phyloP scores from a whole-genome alignment of 1,140 invertebrate species.

The Heterodera carotae region DNA sequence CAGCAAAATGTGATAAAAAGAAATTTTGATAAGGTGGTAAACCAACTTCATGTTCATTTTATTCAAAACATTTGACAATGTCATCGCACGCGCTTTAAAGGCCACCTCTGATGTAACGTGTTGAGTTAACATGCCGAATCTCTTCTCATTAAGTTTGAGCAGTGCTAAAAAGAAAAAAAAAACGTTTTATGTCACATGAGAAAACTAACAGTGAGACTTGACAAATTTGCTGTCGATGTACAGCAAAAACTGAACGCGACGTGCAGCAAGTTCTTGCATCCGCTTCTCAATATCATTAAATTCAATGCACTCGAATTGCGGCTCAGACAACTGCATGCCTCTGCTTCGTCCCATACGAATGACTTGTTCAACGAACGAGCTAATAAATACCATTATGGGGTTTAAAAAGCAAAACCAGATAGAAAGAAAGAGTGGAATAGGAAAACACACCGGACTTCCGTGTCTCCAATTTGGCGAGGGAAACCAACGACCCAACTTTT shows the following conservation, averaged over 20 bases:
- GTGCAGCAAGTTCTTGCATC: constrained; percentile 18
- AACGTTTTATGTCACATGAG: not conserved
- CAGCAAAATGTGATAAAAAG: not conserved
- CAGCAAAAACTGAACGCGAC: constrained; percentile 20
- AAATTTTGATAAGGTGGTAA: not conserved
- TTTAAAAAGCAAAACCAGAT: not conserved
- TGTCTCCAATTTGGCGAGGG: not conserved
- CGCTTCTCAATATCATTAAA: constrained; percentile 16
- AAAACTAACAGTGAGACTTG: constrained; percentile 10
- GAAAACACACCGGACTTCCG: not conserved
- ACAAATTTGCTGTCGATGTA: constrained; percentile 20
- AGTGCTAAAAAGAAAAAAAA: constrained; percentile 6
- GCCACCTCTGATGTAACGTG: constrained; percentile 35
- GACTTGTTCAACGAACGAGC: constrained; percentile 19
- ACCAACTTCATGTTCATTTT: constrained; percentile 41
- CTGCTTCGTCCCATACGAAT: constrained; percentile 10
- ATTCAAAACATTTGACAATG: constrained; percentile 29
- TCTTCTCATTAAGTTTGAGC: constrained; percentile 19
- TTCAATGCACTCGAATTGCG: constrained; percentile 24
- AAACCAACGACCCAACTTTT: constrained; percentile 27
- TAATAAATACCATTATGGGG: too few species aligned
- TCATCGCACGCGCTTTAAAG: constrained; percentile 28
- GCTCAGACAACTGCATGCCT: constrained; percentile 31
- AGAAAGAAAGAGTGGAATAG: not conserved
- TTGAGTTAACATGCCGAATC: constrained; percentile 25